Base-by-base conservation (phyloP, 2,113 vertebrate species). In the Coturnix japonica region DNA sequence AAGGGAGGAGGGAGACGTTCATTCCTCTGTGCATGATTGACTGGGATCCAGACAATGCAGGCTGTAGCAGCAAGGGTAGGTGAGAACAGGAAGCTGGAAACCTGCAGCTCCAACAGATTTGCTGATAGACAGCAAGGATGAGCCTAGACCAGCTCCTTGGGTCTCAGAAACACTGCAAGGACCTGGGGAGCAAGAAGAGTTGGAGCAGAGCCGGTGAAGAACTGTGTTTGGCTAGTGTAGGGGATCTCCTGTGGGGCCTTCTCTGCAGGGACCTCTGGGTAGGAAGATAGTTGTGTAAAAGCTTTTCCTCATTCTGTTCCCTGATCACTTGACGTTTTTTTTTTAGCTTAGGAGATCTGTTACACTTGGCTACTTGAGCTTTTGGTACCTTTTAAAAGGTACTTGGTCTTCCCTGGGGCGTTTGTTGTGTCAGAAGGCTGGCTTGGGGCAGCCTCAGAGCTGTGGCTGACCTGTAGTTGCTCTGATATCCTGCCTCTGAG, bases 11-110 rank as follows among this genome's bases (percentile, higher is more conserved):
- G 10, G 26, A 64, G 49, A 15, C 67, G 13, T 17, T 67, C 0
- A 0, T 79, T 90, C 6, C 35, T 67, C 30, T 56, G 9, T 64
- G 12, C 2, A 0, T 41, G 16, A 74, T 78, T 75, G 54, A 78
- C 26, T 35, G 57, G 65, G 18, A 69, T 65, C 39, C 31, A 46
- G 44, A 3, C 10, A 2, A 31, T 31, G 37, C 28, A 51, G 19
- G 30, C 47, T 76, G 28, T 30, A 77, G 64, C 46, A 81, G 46
- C 51, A 44, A 77, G 69, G 70, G 81, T 51, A 66, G 37, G 61
- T 21, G 28, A 13, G 25, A 30, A 13, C 17, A 56, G 79, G 49
- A 66, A 85, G 31, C 72, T 88, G 64, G 13, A 61, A 75, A 15
- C 7, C 20, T 74, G 33, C 25, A 37, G 33, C n/a, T 66, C 20